Conservation (phyloP, 2,113 vertebrate species). For the Brachionichthys hirsutus region DNA sequence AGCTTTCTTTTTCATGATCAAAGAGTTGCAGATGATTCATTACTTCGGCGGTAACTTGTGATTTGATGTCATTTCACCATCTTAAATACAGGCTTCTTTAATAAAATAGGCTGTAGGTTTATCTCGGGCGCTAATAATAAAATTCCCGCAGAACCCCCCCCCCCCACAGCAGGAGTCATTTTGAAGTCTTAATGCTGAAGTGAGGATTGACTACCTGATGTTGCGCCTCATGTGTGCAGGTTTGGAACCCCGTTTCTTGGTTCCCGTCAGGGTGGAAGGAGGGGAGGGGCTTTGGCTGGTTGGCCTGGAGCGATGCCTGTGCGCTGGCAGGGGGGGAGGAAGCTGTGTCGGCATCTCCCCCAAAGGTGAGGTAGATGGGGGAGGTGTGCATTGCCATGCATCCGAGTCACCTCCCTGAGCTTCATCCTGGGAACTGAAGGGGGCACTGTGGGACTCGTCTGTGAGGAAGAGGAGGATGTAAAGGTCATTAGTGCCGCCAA, state of each 20-base stretch:
- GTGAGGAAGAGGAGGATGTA: conserved; percentile 13
- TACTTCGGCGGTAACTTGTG: not conserved
- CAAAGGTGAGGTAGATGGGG: conserved; percentile 92
- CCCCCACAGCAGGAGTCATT: not conserved
- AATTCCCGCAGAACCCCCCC: not conserved
- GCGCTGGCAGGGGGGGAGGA: conserved; percentile 50
- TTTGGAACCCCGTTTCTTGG: conserved; percentile 89
- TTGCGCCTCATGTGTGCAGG: conserved; percentile 92
- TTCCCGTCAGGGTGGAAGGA: conserved; percentile 76
- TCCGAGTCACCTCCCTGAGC: conserved; percentile 80
- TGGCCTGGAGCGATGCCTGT: conserved; percentile 75
- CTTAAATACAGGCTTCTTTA: too few species aligned
- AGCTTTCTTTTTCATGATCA: not conserved
- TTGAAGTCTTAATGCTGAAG: not conserved
- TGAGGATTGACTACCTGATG: conserved; percentile 81
- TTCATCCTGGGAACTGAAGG: conserved; percentile 83
- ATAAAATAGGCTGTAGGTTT: not conserved
- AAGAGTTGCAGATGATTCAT: not conserved
- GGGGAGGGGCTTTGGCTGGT: conserved; percentile 82
- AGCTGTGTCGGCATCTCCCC: conserved; percentile 78
- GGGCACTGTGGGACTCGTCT: conserved; percentile 87
- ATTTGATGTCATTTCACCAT: not conserved
- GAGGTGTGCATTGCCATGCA: conserved; percentile 86
- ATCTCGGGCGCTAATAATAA: not conserved
- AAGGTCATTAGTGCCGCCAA: too few species aligned